Conservation (phyloP, 2,113 vertebrate genomes). For the Entomyzon cyanotis region DNA sequence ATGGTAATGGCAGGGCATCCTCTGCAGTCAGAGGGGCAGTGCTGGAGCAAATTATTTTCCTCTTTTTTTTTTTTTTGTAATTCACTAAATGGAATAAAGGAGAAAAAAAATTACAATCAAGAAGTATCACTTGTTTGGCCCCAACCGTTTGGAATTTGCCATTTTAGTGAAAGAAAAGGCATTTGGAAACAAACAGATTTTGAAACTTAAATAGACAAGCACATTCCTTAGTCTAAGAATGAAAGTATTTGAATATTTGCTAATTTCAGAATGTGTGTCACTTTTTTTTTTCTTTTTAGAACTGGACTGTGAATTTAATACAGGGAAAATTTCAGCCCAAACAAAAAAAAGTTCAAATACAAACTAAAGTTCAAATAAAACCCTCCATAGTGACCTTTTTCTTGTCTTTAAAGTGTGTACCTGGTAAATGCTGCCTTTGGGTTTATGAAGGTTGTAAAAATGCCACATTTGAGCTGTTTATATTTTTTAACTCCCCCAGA, state of each 20-base stretch:
- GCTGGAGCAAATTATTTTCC: not conserved
- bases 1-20: not conserved
- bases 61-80: fast-evolving
- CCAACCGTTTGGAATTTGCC: not conserved
- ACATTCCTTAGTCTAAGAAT: not conserved
- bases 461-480: constrained; percentile 13
- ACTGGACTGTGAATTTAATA: not conserved
- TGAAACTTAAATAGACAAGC: not conserved
- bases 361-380: not conserved
- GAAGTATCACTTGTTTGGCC: not conserved
- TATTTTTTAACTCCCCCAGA: constrained; percentile 39
- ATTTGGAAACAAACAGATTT: not conserved
- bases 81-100: not conserved
- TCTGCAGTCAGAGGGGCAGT: not conserved
- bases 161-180: not conserved
- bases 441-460: constrained; percentile 54
- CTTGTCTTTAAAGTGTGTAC: not conserved
- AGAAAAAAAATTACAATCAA: not conserved
- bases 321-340: not conserved
- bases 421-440: constrained; percentile 20
- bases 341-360: not conserved
- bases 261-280: not conserved
- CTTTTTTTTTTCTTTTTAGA: not conserved
- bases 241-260: not conserved
- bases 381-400: not conserved